Base-by-base conservation (phyloP, 2,797 vertebrate species). In the Poeciliopsis infans region DNA sequence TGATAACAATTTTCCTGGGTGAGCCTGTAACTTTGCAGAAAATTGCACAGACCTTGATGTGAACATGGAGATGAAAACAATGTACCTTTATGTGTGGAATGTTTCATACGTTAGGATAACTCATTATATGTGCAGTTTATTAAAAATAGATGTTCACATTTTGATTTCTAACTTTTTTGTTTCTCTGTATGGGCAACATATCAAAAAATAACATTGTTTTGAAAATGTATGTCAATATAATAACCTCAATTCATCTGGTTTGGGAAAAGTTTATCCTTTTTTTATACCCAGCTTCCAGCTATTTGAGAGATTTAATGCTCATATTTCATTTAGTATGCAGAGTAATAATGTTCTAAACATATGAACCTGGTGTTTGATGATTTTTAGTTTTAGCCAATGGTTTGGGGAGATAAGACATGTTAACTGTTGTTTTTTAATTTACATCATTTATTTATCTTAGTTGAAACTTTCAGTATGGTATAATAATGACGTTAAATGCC, bases 1-100 rank as follows among this genome's bases (percentile, higher is more conserved):
- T 76, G 86, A 85, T 83, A 85, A 85, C 76, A 79, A 71, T 82
- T 80, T 79, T 78, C 82, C 11, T 74, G 81, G 83, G 83, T 81
- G 89, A 80, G 75, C 74, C 77, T 80, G 80, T 43, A 80, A 77
- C 77, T 79, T 87, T 53, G 83, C 78, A 87, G 51, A 1, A 72
- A 87, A 87, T 83, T 47, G 71, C 82, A 83, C 83, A n/a, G 69
- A 59, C 75, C n/a, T 69, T 43, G 68, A 75, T 81, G 49, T 82
- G 59, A 39, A 59, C 73, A 79, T 68, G 66, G 49, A 80, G 74
- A 72, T 76, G 20, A 82, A 55, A 71, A 46, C n/a, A 57, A 41
- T 16, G 33, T 12, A 53, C 51, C 51, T 53, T 53, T 53, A 53
- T 11, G 51, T 25, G 51, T 53, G 23, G 25, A 53, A 53, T 25